Base-by-base conservation (phyloP, 2,888 invertebrate genomes). In the Ormyrus nitidulus region DNA sequence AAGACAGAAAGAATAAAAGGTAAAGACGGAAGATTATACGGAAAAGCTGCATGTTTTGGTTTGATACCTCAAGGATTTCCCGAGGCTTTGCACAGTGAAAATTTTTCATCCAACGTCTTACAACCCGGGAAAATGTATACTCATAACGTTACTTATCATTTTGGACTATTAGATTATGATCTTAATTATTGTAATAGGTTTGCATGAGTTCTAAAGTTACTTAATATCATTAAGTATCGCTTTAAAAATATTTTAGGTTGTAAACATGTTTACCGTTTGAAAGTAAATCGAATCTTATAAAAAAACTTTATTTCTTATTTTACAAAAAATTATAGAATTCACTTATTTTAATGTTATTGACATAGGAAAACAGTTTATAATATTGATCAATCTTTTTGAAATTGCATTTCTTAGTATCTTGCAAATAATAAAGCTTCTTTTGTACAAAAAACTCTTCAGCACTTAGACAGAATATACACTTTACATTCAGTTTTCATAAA, bases 1-100 rank as follows among this genome's bases (percentile, higher is more conserved):
- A 8, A 10, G 61, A 56, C 11, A 62, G n/a, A 19, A 48, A 66
- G 82, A 72, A 75, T 86, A 6, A 81, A 80, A 61, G 88, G 88
- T 0, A 93, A 93, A 85, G 89, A 88, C n/a, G 92, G 92, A 5
- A 87, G 88, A 1, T 80, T 86, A n/a, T 93, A 93, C 85, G 86
- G 86, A 5, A 90, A 91, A 82, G 92, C 92, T 84, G 91, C 91
- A 10, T 93, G 91, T 11, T 91, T 94, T 82, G 92, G 92, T 84
- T 85, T 94, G 54, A 93, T 94, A 83, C 92, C 94, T 0, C 93
- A 93, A 84, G 92, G 92, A 84, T 93, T 91, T 85, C 93, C 93
- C 0, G 91, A 93, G 87, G 91, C 92, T 7, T 85, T 92, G 8
- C 91, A 92, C 84, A 85, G 88, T 80, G 88, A 85, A 6, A 85